Evolutionary conservation across 2,888 invertebrate genomes (phyloP), one percentile per base, ranked within the genome.

Genomic region (Hemistola chrysoprasaria): DNA sequence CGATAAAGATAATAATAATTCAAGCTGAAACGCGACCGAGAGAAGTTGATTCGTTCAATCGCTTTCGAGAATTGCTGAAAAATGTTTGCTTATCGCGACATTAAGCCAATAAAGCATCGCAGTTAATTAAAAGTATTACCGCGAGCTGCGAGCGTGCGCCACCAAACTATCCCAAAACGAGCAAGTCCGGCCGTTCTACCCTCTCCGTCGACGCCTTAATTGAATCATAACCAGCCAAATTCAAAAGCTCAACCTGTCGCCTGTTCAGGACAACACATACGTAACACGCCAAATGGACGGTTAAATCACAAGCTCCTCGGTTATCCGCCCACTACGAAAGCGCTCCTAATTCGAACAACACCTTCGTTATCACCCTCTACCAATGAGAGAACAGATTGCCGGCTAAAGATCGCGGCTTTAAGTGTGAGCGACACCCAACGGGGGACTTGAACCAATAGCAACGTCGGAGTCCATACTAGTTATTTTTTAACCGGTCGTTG

Each of bases 81-180:
- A 70, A 63, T 55, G 38, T 59, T 55, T 65, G 66, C 71, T 76
- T 78, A 79, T 74, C 75, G 73, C 71, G 70, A 76, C 74, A 81
- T 80, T 84, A 73, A 78, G 72, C 77, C 82, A 90, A 90, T 91
- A 90, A 90, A 90, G 87, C 86, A 87, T 90, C 76, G 73, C 78
- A 84, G 83, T 76, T 85, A 86, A 87, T 88, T 87, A 84, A 86
- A 83, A 81, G 73, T 75, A 73, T 77, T 73, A 68, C 64, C 60
- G 59, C 59, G 65, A 56, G 59, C 58, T 52, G 61, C 59, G 62
- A 67, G 59, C 70, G 70, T 63, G 59, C 62, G 59, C 56, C 59
- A 62, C 56, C 62, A 48, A 53, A 61, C 59, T 59, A 61, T 59
- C 62, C 65, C 68, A 78, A 80, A 77, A 76, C 69, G 73, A 78